A percentile compares a stretch with the other conserved stretches of the same genome.
phyloP scores from a whole-genome alignment of 2,113 vertebrate genomes.

The Chunga burmeisteri region DNA sequence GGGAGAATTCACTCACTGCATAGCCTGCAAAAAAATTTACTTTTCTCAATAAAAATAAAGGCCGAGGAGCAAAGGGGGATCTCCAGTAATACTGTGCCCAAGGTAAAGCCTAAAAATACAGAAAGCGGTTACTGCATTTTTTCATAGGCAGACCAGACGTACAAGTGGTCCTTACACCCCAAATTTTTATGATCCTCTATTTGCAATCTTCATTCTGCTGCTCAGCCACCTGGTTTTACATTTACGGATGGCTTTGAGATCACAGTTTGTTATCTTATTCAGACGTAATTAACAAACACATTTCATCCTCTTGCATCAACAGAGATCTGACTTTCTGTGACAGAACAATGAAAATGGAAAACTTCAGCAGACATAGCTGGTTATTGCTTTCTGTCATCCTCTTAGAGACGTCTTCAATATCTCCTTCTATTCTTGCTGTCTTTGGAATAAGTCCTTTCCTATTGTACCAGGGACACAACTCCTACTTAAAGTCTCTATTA shows the following conservation, averaged over 20 bases:
- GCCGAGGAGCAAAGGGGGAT: neutral
- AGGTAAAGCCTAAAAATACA: neutral
- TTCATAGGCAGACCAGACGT: neutral
- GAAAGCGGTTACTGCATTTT: neutral
- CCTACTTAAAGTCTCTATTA: neutral
- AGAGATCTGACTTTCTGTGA: neutral
- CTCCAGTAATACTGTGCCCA: neutral
- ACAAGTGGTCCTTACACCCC: neutral
- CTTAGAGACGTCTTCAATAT: neutral
- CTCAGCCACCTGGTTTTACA: constrained; percentile 47
- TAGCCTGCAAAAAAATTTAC: neutral
- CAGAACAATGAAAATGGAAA: constrained; percentile 11
- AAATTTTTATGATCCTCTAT: constrained; percentile 14
- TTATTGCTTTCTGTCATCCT: constrained; percentile 9
- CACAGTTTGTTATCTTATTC: constrained; percentile 59
- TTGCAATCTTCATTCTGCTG: neutral
- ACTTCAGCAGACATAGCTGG: neutral
- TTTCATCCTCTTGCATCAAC: constrained; percentile 43
- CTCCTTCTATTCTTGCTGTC: neutral
- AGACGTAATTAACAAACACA: constrained; percentile 57
- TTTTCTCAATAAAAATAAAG: neutral
- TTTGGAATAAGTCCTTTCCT: neutral
- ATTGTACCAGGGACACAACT: constrained; percentile 4
- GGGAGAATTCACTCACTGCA: neutral
- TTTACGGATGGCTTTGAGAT: constrained; percentile 57